phyloP scores from a whole-genome alignment of 64 coral and sea anemone species.

The Stichodactyla mertensii region DNA sequence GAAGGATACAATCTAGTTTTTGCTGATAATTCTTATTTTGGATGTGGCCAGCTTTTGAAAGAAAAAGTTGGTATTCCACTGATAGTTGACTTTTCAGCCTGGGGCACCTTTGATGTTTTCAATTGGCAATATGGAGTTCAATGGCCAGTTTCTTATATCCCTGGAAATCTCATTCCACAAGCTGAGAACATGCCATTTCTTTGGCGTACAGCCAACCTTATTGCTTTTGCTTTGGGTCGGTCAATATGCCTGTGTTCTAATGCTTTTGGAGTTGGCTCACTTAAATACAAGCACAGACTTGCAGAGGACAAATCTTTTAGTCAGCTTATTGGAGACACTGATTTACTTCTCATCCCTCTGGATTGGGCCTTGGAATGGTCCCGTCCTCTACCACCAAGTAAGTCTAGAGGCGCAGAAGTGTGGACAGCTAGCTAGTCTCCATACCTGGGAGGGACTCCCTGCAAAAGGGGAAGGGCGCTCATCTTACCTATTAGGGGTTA shows the following conservation, averaged over 20 bases:
- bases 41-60: neutral
- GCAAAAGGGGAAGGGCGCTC: no score
- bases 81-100: constrained; percentile 10
- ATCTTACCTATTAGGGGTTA: no score
- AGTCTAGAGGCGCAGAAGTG: no score
- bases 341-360: neutral
- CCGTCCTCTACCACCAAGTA: constrained; percentile 28
- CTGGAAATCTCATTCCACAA: neutral
- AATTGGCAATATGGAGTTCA: neutral
- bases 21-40: constrained; percentile 3
- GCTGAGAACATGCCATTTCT: neutral
- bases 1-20: constrained; percentile 11
- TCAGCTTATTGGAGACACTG: constrained; percentile 1
- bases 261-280: neutral
- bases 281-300: constrained; percentile 3
- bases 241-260: neutral
- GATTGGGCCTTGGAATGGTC: constrained; percentile 26
- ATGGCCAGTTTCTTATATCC: constrained; percentile 11
- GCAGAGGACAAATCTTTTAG: constrained; percentile 4
- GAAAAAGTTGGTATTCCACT: constrained; percentile 2
- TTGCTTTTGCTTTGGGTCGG: neutral
- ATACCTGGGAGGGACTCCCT: no score
- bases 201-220: neutral
- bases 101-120: neutral
- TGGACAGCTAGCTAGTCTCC: no score